Percentiles rank a stretch among this genome's conserved stretches.
Evolutionary conservation across 2,888 invertebrate genomes (phyloP).

Genomic region (Orthonychiurus folsomi): DNA sequence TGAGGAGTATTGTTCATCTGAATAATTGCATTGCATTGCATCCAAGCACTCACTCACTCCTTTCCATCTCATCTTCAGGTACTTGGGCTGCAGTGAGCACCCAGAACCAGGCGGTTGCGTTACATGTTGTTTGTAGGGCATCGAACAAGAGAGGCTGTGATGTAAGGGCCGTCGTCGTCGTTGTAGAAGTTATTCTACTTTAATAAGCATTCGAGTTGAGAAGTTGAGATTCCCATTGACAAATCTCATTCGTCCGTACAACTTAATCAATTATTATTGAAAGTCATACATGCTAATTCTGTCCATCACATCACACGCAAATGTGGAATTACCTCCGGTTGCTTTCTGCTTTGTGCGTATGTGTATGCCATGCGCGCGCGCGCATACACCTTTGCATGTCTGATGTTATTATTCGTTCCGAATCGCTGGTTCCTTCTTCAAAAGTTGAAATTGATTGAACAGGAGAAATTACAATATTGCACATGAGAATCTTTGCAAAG

Average conservation of each 20-base stretch:
- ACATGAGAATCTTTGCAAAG: no score
- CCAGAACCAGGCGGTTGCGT: no score
- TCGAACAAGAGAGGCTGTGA: background rate
- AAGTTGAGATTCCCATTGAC: background rate
- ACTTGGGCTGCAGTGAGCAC: background rate
- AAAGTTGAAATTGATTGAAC: no score
- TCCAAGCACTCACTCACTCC: background rate
- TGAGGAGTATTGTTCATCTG: background rate
- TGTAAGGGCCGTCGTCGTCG: background rate
- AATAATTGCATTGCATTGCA: background rate
- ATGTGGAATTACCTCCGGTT: no score
- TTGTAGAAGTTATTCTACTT: background rate
- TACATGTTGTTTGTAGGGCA: background rate
- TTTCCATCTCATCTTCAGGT: background rate
- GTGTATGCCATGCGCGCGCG: no score
- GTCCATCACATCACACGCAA: no score
- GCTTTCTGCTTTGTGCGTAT: no score
- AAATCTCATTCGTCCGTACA: background rate
- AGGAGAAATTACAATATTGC: no score
- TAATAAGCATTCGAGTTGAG: background rate
- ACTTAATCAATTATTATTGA: background rate
- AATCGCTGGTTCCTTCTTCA: no score
- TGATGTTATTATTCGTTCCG: no score
- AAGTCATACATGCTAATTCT: no score
- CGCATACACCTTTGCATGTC: no score